Evolutionary conservation across 2,797 vertebrate genomes (phyloP), one percentile per base, ranked within the genome.

Genomic region (Columba guinea): DNA sequence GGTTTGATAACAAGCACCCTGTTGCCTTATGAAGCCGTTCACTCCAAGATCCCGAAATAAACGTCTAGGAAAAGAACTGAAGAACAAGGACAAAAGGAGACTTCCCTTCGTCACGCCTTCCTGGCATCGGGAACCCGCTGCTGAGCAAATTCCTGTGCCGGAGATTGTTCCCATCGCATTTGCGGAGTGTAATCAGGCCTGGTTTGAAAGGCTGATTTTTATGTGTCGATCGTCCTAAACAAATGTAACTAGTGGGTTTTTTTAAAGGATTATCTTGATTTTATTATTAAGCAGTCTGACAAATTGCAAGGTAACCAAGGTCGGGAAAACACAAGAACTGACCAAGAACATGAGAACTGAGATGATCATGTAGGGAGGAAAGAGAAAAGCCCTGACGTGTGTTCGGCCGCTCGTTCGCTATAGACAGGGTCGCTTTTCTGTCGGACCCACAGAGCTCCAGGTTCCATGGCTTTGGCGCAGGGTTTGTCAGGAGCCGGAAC

Each of bases 81-180:
- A 59, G 91, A 68, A n/a, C 63, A 70, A 93, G 89, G 79, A n/a
- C 63, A 68, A 88, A 75, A 86, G 41, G 68, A 87, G 75, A 32
- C 35, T 82, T 84, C 63, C 58, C 27, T 48, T 37, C 8, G 51
- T 82, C 77, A 52, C 7, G 13, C 67, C 70, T 90, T 89, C 86
- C 86, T 93, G 74, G 35, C 76, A 71, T 73, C 51, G 4, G 13
- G 62, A 26, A 21, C 15, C 74, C 56, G 80, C 65, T 8, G 13
- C 12, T n/a, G 28, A 53, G 63, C 2, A 76, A 89, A 71, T 63
- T 94, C 91, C 87, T 63, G 79, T 87, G 82, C 30, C 14, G 11
- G 52, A 48, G 21, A 13, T 52, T 2, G 2, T 89, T 91, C 71
- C 53, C 8, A 4, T 74, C 37, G 1, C 27, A 13, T 78, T 80